Base-by-base conservation (phyloP, 2,797 vertebrate genomes). In the Gymnoscopelus microlampas region DNA sequence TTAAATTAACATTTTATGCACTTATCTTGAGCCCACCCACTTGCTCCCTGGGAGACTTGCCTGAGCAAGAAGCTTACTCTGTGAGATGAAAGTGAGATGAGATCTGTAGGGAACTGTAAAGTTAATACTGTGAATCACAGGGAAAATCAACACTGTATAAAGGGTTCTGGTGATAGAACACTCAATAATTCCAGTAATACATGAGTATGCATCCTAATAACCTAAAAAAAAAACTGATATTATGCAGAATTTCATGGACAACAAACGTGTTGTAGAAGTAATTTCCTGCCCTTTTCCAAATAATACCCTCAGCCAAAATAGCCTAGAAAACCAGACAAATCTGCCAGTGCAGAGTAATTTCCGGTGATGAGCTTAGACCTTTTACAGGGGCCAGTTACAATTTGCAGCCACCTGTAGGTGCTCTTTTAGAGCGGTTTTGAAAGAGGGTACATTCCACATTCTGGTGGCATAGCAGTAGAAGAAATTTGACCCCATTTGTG, bases 51-150 rank as follows among this genome's bases (percentile, higher is more conserved):
- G 74, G 67, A 81, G 53, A 60, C 58, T 58, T 67, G 73, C 74
- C 39, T 63, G 59, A 67, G 47, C 74, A 29, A 29, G 26, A 68
- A 71, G 73, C 47, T 39, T 49, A 50, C 73, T 60, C 59, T 10
- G 60, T 68, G 71, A 81, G 68, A 24, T 44, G 66, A 53, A 19
- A 55, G 69, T 47, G 50, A 80, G 59, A 74, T 69, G 64, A 74
- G 63, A 68, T 79, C 51, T 13, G 59, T 35, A 35, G 26, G 19
- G 7, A 39, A 50, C 50, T 59, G 56, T 58, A 19, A 32, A 23
- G 55, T 14, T 67, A 67, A 50, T 54, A 47, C 50, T n/a, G n/a
- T n/a, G 9, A 23, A 61, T 61, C 58, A 60, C 29, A 54, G 29
- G 50, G 71, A 77, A 73, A 74, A 59, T 69, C 66, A 57, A 68